These are phyloP conservation scores for Hymenochirus boettgeri DNA, from an alignment of 2,113 vertebrate species.

Conservation along the genomic window DNA sequence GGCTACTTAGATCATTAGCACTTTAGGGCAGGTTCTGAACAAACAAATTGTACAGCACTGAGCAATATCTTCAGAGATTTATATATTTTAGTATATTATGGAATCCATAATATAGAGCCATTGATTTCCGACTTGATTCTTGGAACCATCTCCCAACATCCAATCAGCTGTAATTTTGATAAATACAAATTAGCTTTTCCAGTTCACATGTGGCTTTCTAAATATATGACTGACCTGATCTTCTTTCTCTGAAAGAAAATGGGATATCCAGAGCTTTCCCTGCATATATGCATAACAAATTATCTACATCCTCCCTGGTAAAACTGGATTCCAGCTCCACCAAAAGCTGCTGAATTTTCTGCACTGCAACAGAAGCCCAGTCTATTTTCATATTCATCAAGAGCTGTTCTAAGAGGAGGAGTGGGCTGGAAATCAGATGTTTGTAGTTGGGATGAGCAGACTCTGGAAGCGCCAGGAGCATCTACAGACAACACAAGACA, in stretches of 20 bases:
- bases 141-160: no score
- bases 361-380: slow-evolving; percentile 77
- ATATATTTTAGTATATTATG: no score
- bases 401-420: slow-evolving; percentile 93
- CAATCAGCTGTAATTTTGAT: no score
- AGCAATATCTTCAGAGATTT: no score
- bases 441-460: slow-evolving; percentile 75
- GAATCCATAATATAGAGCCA: no score
- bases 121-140: no score
- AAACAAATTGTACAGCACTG: no score
- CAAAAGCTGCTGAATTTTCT: slow-evolving; percentile 73
- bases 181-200: no score
- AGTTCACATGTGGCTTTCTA: neutral
- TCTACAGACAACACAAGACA: slow-evolving; percentile 52
- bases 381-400: slow-evolving; percentile 98
- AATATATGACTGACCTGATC: slow-evolving; percentile 71
- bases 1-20: no score
- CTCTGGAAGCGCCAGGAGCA: slow-evolving; percentile 84
- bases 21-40: no score
- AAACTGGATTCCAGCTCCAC: slow-evolving; percentile 74
- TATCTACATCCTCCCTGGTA: slow-evolving; percentile 70
- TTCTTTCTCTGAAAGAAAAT: slow-evolving; percentile 73
- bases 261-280: slow-evolving; percentile 86
- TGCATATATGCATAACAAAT: slow-evolving; percentile 80
- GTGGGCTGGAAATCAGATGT: slow-evolving; percentile 78